phyloP scores from a whole-genome alignment of 2,797 vertebrate species.

The Semotilus atromaculatus region DNA sequence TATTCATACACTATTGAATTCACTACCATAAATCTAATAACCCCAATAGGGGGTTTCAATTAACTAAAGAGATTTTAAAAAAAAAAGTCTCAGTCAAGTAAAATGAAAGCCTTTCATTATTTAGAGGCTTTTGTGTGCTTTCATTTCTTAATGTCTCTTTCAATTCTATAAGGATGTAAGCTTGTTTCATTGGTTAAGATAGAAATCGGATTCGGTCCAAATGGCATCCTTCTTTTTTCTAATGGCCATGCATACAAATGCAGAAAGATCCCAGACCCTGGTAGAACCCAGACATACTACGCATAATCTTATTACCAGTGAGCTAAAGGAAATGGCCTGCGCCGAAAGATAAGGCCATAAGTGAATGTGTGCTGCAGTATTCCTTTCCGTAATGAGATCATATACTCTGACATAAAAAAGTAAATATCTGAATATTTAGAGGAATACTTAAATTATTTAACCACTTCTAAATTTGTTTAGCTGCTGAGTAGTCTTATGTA shows the following conservation, averaged over 20 bases:
- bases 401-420: constrained; percentile 41
- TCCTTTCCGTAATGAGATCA: constrained; percentile 12
- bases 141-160: constrained; percentile 30
- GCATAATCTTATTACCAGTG: constrained; percentile 52
- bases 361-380: constrained; percentile 12
- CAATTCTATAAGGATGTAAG: constrained; percentile 1
- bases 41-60: neutral
- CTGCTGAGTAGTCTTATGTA: constrained; percentile 2
- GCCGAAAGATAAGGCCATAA: constrained; percentile 33
- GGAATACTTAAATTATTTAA: constrained; percentile 6
- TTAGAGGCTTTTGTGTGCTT: constrained; percentile 15
- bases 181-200: constrained; percentile 50
- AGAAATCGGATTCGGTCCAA: constrained; percentile 23
- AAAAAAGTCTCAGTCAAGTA: constrained; percentile 14
- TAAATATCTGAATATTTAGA: constrained; percentile 37
- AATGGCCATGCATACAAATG: constrained; percentile 39
- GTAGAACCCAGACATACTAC: constrained; percentile 39
- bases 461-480: constrained; percentile 2
- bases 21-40: neutral
- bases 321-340: constrained; percentile 47
- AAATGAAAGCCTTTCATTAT: constrained; percentile 9
- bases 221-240: constrained; percentile 16
- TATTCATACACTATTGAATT: constrained; percentile 6
- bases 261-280: constrained; percentile 33
- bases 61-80: constrained; percentile 9